Percentiles rank a stretch among this genome's conserved stretches.
phyloP scores from a whole-genome alignment of 2,113 vertebrate genomes.

The Anhinga rufa region DNA sequence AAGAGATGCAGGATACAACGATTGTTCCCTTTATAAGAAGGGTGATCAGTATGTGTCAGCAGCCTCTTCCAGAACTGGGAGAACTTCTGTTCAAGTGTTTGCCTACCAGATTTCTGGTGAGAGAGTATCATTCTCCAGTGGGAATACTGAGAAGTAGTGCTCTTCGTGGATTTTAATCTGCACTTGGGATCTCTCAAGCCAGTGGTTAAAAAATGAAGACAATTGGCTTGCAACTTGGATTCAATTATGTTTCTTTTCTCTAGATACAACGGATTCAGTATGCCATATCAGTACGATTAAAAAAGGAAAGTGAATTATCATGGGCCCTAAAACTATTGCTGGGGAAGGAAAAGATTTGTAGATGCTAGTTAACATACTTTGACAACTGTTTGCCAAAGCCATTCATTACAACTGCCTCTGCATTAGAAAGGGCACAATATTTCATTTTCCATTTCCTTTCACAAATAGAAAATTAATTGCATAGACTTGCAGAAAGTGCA shows the following conservation, averaged over 20 bases:
- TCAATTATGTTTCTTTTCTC: not conserved
- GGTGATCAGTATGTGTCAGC: not conserved
- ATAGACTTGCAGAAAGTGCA: slow-evolving; percentile 49
- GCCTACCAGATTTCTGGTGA: not conserved
- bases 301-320: slow-evolving; percentile 22
- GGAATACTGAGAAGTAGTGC: not conserved
- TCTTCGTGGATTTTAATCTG: not conserved
- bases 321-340: not conserved
- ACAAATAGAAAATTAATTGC: slow-evolving; percentile 64
- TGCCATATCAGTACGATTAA: not conserved
- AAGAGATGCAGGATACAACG: not conserved
- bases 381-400: slow-evolving; percentile 53
- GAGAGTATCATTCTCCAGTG: not conserved
- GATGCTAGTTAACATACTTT: slow-evolving; percentile 31
- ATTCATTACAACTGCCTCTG: slow-evolving; percentile 41
- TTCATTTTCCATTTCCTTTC: slow-evolving; percentile 67
- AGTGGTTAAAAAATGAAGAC: not conserved
- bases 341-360: slow-evolving; percentile 39
- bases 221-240: not conserved
- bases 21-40: not conserved
- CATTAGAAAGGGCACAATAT: slow-evolving; percentile 50
- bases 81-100: not conserved
- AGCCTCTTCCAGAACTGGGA: not conserved
- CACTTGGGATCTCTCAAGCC: not conserved
- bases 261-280: not conserved